Conservation (phyloP, 2,113 vertebrate genomes). For the Nothocercus julius region DNA sequence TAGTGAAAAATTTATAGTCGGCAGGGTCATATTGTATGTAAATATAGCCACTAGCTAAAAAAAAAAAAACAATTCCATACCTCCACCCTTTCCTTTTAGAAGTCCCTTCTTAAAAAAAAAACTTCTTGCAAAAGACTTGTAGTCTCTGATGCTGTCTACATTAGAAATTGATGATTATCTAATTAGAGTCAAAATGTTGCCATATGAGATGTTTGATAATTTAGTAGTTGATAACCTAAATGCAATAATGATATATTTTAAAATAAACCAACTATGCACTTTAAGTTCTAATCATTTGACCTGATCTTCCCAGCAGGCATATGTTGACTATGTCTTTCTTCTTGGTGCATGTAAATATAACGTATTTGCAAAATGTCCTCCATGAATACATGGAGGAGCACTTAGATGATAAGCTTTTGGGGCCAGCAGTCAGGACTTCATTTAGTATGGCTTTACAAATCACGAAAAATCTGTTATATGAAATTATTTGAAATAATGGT, state of each 20-base stretch:
- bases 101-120: background rate
- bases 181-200: background rate
- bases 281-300: background rate
- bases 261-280: background rate
- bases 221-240: background rate
- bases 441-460: background rate
- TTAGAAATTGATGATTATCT: background rate
- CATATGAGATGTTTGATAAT: background rate
- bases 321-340: background rate
- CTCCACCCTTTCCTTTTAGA: slow-evolving; percentile 40
- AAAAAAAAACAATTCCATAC: background rate
- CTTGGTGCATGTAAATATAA: background rate
- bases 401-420: background rate
- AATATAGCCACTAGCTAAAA: background rate
- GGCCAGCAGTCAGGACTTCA: background rate
- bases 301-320: background rate
- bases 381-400: background rate
- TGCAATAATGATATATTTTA: background rate
- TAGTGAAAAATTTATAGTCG: background rate
- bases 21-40: accelerated
- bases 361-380: background rate
- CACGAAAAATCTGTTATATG: background rate
- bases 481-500: background rate
- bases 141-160: background rate
- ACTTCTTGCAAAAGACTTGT: background rate